These are phyloP conservation scores for Chaetura pelagica DNA, from an alignment of 2,113 vertebrate genomes.

Conservation along the genomic window DNA sequence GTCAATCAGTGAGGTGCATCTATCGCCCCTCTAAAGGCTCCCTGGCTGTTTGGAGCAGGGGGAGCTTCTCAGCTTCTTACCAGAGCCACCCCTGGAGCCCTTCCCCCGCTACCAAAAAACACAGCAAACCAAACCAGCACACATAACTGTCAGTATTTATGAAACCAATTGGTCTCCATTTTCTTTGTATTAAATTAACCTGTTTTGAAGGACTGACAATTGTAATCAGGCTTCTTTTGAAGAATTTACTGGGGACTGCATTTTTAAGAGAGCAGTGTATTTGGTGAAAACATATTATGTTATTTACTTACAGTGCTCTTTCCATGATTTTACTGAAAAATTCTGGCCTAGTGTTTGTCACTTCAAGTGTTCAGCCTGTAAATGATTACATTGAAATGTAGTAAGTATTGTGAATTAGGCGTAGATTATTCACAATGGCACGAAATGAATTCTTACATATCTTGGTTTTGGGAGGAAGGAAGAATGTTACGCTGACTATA, in stretches of 20 bases:
- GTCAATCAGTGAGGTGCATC: too few species aligned
- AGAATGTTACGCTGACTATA: not conserved
- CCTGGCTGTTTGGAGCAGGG: too few species aligned
- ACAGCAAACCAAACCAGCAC: too few species aligned
- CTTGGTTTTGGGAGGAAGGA: conserved; percentile 9
- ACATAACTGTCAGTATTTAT: conserved; percentile 21
- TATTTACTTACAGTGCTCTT: conserved; percentile 27
- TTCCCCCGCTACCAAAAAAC: too few species aligned
- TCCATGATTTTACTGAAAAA: conserved; percentile 23
- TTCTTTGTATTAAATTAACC: conserved; percentile 62
- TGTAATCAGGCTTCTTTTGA: conserved; percentile 61
- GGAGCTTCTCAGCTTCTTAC: too few species aligned
- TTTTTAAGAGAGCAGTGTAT: conserved; percentile 45
- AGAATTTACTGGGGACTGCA: conserved; percentile 59
- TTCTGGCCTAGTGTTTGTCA: not conserved
- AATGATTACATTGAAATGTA: conserved; percentile 25
- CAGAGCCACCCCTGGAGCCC: too few species aligned
- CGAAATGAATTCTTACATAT: conserved; percentile 40
- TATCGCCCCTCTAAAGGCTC: too few species aligned
- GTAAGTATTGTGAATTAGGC: conserved; percentile 28
- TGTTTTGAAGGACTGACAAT: conserved; percentile 52
- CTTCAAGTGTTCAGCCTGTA: conserved; percentile 44
- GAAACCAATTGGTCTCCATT: conserved; percentile 37
- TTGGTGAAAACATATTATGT: conserved; percentile 54
- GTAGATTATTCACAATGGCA: conserved; percentile 38